phyloP scores from a whole-genome alignment of 2,113 vertebrate genomes.

The Callorhinus ursinus region DNA sequence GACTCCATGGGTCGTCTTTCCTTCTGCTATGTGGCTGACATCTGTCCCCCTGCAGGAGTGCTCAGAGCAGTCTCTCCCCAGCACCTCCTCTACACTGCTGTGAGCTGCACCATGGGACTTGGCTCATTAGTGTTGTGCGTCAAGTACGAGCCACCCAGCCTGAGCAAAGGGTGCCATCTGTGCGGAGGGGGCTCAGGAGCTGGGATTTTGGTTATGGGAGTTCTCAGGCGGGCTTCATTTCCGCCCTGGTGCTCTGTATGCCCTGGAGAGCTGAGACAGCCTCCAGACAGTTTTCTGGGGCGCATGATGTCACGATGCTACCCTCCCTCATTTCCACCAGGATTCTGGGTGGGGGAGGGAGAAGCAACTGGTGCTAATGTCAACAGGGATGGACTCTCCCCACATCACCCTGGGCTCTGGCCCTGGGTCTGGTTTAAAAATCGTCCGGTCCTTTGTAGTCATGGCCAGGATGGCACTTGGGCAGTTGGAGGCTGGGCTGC shows the following conservation, averaged over 20 bases:
- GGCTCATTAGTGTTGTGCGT: background rate
- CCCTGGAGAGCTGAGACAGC: background rate
- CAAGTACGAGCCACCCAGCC: fast-evolving
- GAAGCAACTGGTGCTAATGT: fast-evolving
- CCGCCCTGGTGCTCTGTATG: background rate
- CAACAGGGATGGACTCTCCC: background rate
- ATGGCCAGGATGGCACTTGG: too few species aligned
- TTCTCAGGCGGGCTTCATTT: background rate
- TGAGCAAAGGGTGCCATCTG: fast-evolving
- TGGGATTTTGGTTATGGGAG: background rate
- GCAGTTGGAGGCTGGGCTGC: background rate
- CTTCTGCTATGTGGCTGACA: fast-evolving
- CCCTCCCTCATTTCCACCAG: background rate
- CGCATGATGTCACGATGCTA: fast-evolving
- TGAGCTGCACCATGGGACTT: fast-evolving
- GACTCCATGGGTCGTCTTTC: fast-evolving
- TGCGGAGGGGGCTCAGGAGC: fast-evolving
- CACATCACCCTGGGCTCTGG: fast-evolving
- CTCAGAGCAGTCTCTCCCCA: background rate
- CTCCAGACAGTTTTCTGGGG: fast-evolving
- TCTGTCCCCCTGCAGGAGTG: background rate
- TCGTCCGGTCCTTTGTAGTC: background rate
- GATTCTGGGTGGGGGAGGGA: background rate
- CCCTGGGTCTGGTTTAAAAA: background rate
- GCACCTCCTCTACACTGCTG: background rate